Evolutionary conservation across 2,113 vertebrate species (phyloP), one percentile per base, ranked within the genome.

Genomic region (Paralichthys olivaceus): DNA sequence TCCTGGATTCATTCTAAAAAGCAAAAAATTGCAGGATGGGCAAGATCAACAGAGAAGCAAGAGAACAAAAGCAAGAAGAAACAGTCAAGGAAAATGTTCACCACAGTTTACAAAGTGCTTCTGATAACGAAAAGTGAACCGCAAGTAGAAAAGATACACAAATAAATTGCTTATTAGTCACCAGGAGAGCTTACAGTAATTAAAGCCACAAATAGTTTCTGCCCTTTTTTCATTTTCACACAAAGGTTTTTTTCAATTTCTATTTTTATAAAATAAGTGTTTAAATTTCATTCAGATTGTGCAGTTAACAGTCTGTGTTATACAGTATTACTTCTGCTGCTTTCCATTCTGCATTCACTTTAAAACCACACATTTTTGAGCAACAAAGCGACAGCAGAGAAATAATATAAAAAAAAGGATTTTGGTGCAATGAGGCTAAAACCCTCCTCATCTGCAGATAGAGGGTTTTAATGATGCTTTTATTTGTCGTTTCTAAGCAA

Each of bases 401-500:
- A 53, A n/a, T 2, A 55, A 29, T 65, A 7, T 34, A 19, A 53
- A 63, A 55, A 45, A 23, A 4, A 14, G 15, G 19, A 34, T 11
- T 22, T 40, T 69, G 19, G 22, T 51, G 26, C 32, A 56, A 15
- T 47, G 28, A 71, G 17, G 25, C 49, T 56, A 53, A 65, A 45
- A 71, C 26, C 37, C 17, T 68, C 5, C 47, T 34, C 32, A 80
- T 51, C 28, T 72, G 8, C 23, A 58, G 32, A 71, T 57, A 7
- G 17, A 14, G 15, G 7, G 4, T 51, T 75, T 73, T 37, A 75
- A 67, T 56, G 57, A 34, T 22, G 14, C 40, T 69, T 69, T 59
- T 65, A 57, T 69, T 37, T 69, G 49, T 45, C 55, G n/a, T 65
- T 72, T 75, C 64, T 43, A 20, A 34, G 20, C 53, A 64, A 79